Conservation (phyloP, 1,140 invertebrate species). For the Arctopsyche grandis region DNA sequence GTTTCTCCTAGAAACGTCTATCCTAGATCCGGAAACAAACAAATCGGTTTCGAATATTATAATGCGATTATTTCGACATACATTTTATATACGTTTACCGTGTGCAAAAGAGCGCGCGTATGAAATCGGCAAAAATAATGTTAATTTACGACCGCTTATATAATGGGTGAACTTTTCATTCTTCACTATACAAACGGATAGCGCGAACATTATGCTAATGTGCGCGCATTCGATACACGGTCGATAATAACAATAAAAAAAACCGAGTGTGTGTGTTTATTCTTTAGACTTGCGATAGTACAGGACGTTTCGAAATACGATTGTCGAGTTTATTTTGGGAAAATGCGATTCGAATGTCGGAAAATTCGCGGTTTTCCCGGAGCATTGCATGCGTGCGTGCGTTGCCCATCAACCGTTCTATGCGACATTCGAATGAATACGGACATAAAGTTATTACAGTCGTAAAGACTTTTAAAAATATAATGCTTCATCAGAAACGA, state of each 20-base stretch:
- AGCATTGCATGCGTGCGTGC: neutral
- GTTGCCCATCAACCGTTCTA: no score
- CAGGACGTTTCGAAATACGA: neutral
- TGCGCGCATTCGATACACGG: slow-evolving; percentile 6
- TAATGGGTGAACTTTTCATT: slow-evolving; percentile 30
- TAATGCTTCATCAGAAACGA: no score
- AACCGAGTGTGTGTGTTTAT: no score
- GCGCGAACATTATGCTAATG: slow-evolving; percentile 26
- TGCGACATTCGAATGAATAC: no score
- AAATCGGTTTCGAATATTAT: neutral
- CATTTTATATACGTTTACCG: neutral
- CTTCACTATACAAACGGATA: slow-evolving; percentile 3
- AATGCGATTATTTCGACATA: no score
- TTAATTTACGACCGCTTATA: slow-evolving; percentile 23
- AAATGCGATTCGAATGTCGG: neutral
- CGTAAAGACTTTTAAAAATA: no score
- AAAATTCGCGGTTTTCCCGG: neutral
- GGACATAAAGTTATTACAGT: no score
- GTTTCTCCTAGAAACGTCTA: no score
- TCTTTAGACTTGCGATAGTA: no score
- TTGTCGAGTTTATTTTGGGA: neutral
- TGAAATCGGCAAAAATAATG: slow-evolving; percentile 5
- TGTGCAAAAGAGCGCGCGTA: neutral
- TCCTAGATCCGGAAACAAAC: slow-evolving; percentile 1
- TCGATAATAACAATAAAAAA: slow-evolving; percentile 16